A percentile compares a stretch with the other conserved stretches of the same genome.
phyloP scores from a whole-genome alignment of 2,888 invertebrate genomes.

The Pyralis farinalis region DNA sequence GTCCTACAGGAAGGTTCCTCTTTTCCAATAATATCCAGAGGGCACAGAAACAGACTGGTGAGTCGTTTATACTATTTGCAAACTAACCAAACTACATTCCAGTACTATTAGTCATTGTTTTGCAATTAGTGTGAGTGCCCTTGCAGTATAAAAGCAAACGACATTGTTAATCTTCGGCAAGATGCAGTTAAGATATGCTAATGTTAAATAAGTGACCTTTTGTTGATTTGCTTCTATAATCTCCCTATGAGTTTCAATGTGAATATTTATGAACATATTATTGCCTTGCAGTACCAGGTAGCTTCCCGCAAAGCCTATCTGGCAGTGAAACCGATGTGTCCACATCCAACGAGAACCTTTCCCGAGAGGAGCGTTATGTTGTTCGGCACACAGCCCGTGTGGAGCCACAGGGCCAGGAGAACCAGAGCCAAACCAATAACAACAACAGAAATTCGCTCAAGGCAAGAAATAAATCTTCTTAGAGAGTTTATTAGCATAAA shows the following conservation, averaged over 20 bases:
- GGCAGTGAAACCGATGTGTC: constrained; percentile 95
- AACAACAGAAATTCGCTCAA: constrained; percentile 82
- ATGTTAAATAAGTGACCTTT: no score
- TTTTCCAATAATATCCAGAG: constrained; percentile 82
- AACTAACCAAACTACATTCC: constrained; percentile 32
- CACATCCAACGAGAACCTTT: constrained; percentile 94
- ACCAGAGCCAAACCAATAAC: constrained; percentile 75
- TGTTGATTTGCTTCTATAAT: no score
- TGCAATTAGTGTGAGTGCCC: constrained; percentile 31
- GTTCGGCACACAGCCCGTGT: constrained; percentile 91
- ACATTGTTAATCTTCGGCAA: constrained; percentile 5
- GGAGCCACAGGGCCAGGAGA: constrained; percentile 96
- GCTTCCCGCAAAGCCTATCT: constrained; percentile 88
- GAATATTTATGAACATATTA: no score
- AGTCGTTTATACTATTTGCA: constrained; percentile 29
- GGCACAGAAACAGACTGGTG: constrained; percentile 76
- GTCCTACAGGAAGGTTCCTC: constrained; percentile 82
- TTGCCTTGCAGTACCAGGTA: constrained; percentile 61
- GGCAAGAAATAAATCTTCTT: constrained; percentile 64
- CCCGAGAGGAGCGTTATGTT: constrained; percentile 91
- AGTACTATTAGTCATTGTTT: constrained; percentile 42
- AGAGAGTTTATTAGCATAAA: no score
- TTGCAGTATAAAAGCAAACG: constrained; percentile 24
- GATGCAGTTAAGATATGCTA: no score
- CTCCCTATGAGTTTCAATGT: no score